Base-by-base conservation (phyloP, 2,888 invertebrate species). In the Sesamia inferens region DNA sequence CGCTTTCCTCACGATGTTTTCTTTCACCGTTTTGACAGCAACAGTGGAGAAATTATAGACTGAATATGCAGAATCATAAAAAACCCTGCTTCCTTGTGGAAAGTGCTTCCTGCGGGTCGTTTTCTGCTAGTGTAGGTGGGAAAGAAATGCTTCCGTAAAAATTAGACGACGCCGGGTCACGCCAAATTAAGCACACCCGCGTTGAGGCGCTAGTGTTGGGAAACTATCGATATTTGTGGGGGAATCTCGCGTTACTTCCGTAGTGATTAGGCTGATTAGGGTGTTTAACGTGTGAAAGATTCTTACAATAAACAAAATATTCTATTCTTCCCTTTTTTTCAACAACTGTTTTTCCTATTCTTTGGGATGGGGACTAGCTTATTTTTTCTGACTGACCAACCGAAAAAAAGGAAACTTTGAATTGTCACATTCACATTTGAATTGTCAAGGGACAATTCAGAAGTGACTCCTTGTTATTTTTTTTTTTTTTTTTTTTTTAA, bases 141-240 rank as follows among this genome's bases (percentile, higher is more conserved):
- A 91, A 94, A 90, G 90, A 91, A 91, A 92, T 87, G 85, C 91
- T 93, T 91, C 91, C 92, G 92, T 91, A 91, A 92, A 92, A 92
- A 92, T 91, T 91, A 90, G 90, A 92, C 90, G 91, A 84, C 89
- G 89, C 68, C 83, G 76, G 86, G 91, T 91, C 92, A 93, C 91
- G 93, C 88, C 91, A 91, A 91, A 91, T 92, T 92, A 88, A 90
- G 86, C 92, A 90, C 88, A 89, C 90, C 89, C 79, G 85, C 85
- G 84, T 84, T 84, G 83, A 47, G 76, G 71, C 63, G 75, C 70
- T 87, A 89, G 89, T 82, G 90, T 59, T 87, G 90, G 59, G 63
- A 63, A 64, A 59, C 67, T 82, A 84, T 88, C 88, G 88, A 88
- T 68, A 72, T 68, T 61, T 55, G 42, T 16, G n/a, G 22, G 16